Evolutionary conservation across 2,888 invertebrate genomes (phyloP), one percentile per base, ranked within the genome.

Genomic region (Agrotis puta): DNA sequence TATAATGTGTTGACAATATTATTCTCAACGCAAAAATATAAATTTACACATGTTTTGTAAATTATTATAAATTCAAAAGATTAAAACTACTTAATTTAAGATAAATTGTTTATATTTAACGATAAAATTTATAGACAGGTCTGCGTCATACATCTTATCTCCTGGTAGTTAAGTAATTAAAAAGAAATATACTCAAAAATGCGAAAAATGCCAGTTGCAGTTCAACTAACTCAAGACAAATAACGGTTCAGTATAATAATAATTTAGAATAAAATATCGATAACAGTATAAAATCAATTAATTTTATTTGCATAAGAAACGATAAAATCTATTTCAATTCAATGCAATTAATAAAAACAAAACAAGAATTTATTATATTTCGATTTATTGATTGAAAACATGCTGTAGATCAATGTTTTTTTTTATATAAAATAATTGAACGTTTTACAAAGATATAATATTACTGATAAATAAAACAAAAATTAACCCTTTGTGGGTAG

Each of bases 281-380:
- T 20, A 67, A 2, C 57, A 47, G 18, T 64, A 68, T 51, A 22
- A 58, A 66, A 24, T 54, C 16, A 68, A 66, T 69, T 56, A 39
- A 64, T 66, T 27, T 50, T 63, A 77, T 81, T 81, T 73, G 73
- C 61, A 62, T 77, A 70, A 50, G 65, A 61, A 61, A 43, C n/a
- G 64, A 79, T 33, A 24, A 14, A 64, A 70, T 56, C 9, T 50
- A 54, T 62, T 66, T 53, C 43, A 63, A 33, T 54, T 62, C 45
- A 57, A 45, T 63, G 63, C 51, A 71, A 64, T 70, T 70, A 58
- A 70, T 63, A 57, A 70, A 65, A 66, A 66, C 14, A 22, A 66
- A 64, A 53, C 27, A 14, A 47, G 22, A n/a, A 45, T 66, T 64
- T 65, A 9, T 54, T 64, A 22, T 16, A 47, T 54, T 53, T 24